A percentile compares a stretch with the other conserved stretches of the same genome.
phyloP scores from a whole-genome alignment of 2,888 invertebrate genomes.

The Theristus sp. region DNA sequence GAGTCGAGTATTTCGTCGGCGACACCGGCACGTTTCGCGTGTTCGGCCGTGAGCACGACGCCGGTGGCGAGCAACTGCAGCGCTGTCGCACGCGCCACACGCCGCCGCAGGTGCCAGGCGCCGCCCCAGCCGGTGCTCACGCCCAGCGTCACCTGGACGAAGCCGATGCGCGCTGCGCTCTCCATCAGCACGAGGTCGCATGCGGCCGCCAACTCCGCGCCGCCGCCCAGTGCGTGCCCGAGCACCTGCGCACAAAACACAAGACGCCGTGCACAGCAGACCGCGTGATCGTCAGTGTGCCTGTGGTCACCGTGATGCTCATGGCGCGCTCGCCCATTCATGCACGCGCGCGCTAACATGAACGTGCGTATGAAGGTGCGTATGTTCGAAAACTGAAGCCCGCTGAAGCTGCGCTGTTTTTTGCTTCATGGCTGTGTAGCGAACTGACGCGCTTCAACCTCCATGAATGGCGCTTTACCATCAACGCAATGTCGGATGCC shows the following conservation, averaged over 20 bases:
- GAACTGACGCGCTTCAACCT: no score
- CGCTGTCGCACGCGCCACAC: neutral
- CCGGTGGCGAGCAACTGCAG: neutral
- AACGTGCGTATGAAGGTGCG: no score
- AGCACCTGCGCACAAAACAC: slow-evolving; percentile 24
- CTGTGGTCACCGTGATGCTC: no score
- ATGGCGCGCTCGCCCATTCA: no score
- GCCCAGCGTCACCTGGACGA: slow-evolving; percentile 8
- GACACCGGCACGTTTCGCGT: neutral
- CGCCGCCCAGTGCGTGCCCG: slow-evolving; percentile 40
- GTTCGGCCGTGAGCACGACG: neutral
- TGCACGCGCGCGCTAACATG: no score
- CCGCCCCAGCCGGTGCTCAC: slow-evolving; percentile 2
- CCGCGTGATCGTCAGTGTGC: no score
- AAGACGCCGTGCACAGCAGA: no score
- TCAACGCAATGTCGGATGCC: no score
- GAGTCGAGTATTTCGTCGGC: neutral
- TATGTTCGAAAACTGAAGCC: no score
- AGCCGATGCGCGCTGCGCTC: slow-evolving; percentile 19
- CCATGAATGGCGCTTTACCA: no score
- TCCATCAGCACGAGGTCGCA: slow-evolving; percentile 38
- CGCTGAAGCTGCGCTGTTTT: no score
- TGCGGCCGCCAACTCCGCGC: slow-evolving; percentile 37
- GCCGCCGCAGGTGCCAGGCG: neutral
- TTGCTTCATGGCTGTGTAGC: no score